A percentile compares a stretch with the other conserved stretches of the same genome.
These are phyloP conservation scores for Cepphus grylle DNA, from an alignment of 2,113 vertebrate genomes.

Conservation along the genomic window DNA sequence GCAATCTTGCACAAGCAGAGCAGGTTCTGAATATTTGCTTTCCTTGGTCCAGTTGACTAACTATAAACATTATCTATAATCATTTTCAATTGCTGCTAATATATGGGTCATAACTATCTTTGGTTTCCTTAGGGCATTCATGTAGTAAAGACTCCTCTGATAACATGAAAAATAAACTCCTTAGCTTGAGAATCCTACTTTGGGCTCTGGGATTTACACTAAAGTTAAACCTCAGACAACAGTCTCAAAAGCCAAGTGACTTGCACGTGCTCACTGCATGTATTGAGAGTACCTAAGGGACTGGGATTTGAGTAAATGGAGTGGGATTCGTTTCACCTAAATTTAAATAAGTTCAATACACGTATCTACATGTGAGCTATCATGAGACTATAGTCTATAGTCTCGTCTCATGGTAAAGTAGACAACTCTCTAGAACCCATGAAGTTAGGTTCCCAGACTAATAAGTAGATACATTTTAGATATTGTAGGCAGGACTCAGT, in stretches of 20 bases:
- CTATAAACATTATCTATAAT: background rate
- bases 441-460: background rate
- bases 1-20: background rate
- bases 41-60: background rate
- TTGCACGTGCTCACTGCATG: background rate
- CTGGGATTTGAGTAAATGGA: background rate
- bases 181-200: background rate
- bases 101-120: background rate
- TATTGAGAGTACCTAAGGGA: background rate
- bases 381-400: background rate
- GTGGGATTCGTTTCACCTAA: background rate
- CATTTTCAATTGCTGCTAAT: background rate
- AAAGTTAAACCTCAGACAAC: background rate
- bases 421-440: background rate
- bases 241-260: background rate
- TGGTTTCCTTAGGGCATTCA: background rate
- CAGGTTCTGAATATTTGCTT: background rate
- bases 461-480: background rate
- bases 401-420: background rate
- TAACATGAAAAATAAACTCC: background rate
- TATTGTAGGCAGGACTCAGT: background rate
- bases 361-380: accelerated
- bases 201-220: background rate
- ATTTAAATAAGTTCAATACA: background rate
- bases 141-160: background rate